These are phyloP conservation scores for Acanthosepion lycidas DNA, from an alignment of 2,888 invertebrate genomes.

Conservation along the genomic window DNA sequence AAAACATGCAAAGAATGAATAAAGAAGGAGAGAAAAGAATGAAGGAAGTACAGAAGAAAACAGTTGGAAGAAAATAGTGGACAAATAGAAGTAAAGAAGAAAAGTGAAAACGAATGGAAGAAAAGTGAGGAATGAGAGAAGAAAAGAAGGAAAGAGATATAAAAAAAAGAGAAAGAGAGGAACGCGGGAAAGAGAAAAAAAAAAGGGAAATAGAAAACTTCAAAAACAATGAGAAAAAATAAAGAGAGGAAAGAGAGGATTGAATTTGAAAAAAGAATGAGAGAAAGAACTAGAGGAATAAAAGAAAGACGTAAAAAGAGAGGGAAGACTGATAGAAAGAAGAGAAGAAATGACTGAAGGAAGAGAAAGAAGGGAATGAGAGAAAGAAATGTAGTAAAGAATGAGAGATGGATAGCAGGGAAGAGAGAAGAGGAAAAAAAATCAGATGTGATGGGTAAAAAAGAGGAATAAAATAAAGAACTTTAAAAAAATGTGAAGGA, in stretches of 20 bases:
- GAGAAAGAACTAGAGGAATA: not conserved
- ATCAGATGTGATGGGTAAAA: not conserved
- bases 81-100: too few species aligned
- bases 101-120: not conserved
- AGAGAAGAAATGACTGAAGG: not conserved
- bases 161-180: not conserved
- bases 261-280: not conserved
- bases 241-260: not conserved
- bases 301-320: too few species aligned
- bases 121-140: not conserved
- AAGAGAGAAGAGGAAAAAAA: not conserved
- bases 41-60: not conserved
- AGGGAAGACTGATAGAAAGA: not conserved
- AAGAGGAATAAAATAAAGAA: not conserved
- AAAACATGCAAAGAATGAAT: not conserved
- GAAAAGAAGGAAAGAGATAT: not conserved
- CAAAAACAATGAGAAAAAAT: not conserved
- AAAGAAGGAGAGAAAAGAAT: not conserved
- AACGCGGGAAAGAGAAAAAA: fast-evolving
- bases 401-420: not conserved
- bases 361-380: not conserved
- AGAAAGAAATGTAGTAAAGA: not conserved
- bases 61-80: not conserved
- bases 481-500: not conserved
- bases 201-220: not conserved